Conservation (phyloP, 2,797 vertebrate genomes). For the Cercopithecus petaurista region DNA sequence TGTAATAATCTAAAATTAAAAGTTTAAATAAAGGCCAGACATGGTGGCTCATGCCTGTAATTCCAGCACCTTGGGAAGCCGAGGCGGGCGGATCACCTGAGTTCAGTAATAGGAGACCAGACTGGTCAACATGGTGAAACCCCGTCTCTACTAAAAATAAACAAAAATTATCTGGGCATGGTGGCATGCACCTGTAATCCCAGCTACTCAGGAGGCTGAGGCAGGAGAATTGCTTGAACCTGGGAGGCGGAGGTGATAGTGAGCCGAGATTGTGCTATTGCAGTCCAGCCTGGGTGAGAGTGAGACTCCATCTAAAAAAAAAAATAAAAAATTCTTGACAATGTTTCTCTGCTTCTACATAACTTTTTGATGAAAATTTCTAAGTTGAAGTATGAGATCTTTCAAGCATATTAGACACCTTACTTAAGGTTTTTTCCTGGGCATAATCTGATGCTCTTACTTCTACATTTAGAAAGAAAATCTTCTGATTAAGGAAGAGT, state of each 20-base stretch:
- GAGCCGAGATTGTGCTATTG: neutral
- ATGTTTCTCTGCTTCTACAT: neutral
- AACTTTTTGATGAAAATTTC: neutral
- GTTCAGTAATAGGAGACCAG: neutral
- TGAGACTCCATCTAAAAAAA: neutral
- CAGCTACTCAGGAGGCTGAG: neutral
- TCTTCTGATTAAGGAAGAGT: neutral
- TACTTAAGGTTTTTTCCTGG: neutral
- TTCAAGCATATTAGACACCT: accelerated
- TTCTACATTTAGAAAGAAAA: neutral
- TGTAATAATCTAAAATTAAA: neutral
- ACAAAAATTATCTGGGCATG: neutral
- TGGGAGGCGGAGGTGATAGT: neutral
- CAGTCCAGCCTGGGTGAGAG: neutral
- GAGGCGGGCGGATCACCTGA: neutral
- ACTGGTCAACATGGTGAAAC: neutral
- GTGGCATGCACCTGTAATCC: neutral
- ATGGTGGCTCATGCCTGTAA: neutral
- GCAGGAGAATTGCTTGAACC: neutral
- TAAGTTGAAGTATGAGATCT: neutral
- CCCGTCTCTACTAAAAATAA: neutral
- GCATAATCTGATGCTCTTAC: neutral
- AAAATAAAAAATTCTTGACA: neutral
- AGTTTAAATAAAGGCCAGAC: neutral
- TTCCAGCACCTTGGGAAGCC: neutral